Evolutionary conservation across 2,797 vertebrate genomes (phyloP).

Genomic region (Scomberomorus guttatus): DNA sequence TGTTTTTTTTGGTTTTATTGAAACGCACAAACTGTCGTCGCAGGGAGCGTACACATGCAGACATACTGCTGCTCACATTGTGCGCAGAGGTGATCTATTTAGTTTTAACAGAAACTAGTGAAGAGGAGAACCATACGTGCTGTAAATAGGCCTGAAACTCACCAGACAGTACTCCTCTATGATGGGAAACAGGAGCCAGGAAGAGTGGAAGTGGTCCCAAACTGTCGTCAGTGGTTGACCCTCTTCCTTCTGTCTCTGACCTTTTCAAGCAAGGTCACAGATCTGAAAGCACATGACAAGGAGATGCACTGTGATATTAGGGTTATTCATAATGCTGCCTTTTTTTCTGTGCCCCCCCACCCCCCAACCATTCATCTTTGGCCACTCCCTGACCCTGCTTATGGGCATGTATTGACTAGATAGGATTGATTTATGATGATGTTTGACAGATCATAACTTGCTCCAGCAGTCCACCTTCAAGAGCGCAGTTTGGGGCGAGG

Average conservation of each 20-base stretch:
- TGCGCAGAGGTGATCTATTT: conserved; percentile 24
- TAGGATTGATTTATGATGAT: conserved; percentile 25
- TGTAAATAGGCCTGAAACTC: conserved; percentile 8
- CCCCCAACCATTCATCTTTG: too few relatives aligned
- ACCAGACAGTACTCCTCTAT: conserved; percentile 43
- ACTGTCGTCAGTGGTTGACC: conserved; percentile 34
- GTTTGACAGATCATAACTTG: conserved; percentile 28
- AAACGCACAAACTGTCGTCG: conserved; percentile 4
- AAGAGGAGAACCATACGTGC: neutral
- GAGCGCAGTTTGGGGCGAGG: neutral
- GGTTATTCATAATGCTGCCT: conserved; percentile 8
- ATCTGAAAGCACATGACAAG: conserved; percentile 29
- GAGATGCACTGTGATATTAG: neutral
- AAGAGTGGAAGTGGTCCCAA: conserved; percentile 42
- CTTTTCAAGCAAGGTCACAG: conserved; percentile 30
- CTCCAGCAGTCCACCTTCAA: neutral
- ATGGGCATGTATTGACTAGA: conserved; percentile 24
- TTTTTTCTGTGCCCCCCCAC: neutral
- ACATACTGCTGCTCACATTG: conserved; percentile 17
- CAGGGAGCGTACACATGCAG: neutral
- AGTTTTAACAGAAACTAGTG: conserved; percentile 15
- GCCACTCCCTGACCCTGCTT: conserved; percentile 27
- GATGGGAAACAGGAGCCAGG: conserved; percentile 15
- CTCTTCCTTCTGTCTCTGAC: conserved; percentile 17
- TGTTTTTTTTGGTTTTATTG: neutral